Evolutionary conservation across 1,140 invertebrate species (phyloP), one percentile per base, ranked within the genome.

Genomic region (Philotrypesis tridentata): DNA sequence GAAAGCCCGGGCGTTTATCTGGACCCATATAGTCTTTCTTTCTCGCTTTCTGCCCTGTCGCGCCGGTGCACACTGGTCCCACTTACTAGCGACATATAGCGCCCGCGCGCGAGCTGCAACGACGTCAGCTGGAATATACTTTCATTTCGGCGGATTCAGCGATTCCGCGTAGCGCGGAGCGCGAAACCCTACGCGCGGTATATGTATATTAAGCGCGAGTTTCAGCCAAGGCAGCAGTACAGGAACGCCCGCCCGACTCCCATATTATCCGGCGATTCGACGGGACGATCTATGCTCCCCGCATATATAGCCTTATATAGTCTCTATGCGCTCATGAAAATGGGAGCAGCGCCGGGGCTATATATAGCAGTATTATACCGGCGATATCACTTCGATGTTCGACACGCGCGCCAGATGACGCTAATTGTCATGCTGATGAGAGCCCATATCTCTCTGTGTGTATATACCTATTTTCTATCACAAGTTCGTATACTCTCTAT

Each of bases 91-190:
- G n/a, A 48, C 17, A 9, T 61, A 61, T 75, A 75, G 83, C 83
- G 76, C 68, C 80, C 70, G 25, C 33, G 9, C 4, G 40, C 40
- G 31, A 43, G 68, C 40, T 65, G 61, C 74, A 40, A 83, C 80
- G 81, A 77, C 85, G 86, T 89, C 89, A 89, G 85, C 85, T 88
- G 84, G 84, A 86, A 89, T 88, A 74, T 25, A 88, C 85, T 89
- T 89, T 87, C 85, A 86, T 89, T 89, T 83, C 73, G 40, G 88
- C 82, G 80, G 74, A 88, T 87, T 89, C 88, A 89, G 87, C 89
- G 82, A 84, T 87, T 85, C 77, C 81, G n/a, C n/a, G n/a, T n/a
- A 55, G 48, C 78, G 77, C n/a, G n/a, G n/a, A n/a, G 37, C 72
- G 55, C 63, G 23, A 23, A 43, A 25, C 6, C 29, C 25, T 61